A percentile compares a stretch with the other conserved stretches of the same genome.
These are phyloP conservation scores for Thunnus albacares DNA, from an alignment of 2,797 vertebrate species.

Conservation along the genomic window DNA sequence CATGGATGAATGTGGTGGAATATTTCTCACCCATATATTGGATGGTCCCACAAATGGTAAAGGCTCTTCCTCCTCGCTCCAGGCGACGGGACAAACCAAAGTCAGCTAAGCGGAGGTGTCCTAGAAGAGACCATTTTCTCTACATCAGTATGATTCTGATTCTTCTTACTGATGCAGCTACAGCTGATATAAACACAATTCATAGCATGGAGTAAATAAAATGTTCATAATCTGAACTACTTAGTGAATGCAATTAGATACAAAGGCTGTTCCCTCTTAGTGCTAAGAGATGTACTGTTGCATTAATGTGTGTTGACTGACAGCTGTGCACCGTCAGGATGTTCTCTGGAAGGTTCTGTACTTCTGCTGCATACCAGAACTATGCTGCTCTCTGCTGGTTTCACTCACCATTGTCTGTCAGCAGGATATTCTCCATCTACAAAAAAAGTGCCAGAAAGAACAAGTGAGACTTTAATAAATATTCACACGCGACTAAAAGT, in stretches of 20 bases:
- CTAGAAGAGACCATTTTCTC: constrained; percentile 79
- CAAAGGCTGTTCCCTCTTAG: constrained; percentile 1
- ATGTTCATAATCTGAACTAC: not conserved
- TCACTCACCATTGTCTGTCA: constrained; percentile 92
- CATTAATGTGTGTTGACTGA: constrained; percentile 11
- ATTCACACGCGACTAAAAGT: not conserved
- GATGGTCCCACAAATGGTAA: constrained; percentile 96
- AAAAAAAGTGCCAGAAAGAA: constrained; percentile 37
- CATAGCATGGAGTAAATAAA: not conserved
- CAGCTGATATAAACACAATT: not conserved
- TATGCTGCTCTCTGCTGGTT: constrained; percentile 73
- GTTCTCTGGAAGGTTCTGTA: constrained; percentile 55
- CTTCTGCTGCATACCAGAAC: constrained; percentile 28
- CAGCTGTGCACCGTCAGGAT: constrained; percentile 17
- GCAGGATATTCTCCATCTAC: constrained; percentile 97
- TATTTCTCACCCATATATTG: constrained; percentile 96
- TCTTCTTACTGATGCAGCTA: constrained; percentile 1
- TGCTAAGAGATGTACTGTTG: constrained; percentile 13
- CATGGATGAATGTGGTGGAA: constrained; percentile 6
- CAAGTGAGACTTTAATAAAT: constrained; percentile 11
- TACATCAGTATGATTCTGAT: constrained; percentile 13
- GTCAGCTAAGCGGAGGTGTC: constrained; percentile 95
- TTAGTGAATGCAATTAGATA: not conserved
- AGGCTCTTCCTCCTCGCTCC: constrained; percentile 89
- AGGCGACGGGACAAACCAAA: constrained; percentile 94